These are phyloP conservation scores for Epinephelus coioides DNA, from an alignment of 2,797 vertebrate species.

Conservation along the genomic window DNA sequence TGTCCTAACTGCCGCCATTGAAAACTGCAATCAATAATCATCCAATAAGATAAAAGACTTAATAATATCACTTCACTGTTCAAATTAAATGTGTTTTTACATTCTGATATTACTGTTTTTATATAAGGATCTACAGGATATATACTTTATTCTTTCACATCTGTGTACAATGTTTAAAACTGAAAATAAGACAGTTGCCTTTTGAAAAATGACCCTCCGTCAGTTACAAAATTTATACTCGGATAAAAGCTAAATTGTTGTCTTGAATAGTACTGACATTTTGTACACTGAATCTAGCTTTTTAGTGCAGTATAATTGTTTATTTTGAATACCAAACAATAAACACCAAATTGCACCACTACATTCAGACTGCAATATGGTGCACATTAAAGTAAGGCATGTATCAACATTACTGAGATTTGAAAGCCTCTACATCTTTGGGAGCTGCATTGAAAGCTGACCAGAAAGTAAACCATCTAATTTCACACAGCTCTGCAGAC, in stretches of 20 bases:
- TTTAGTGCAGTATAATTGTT: not conserved
- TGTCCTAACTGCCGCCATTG: too few relatives aligned
- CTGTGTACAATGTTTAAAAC: not conserved
- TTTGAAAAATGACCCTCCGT: not conserved
- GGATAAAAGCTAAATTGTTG: not conserved
- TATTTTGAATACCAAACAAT: not conserved
- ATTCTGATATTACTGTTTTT: not conserved
- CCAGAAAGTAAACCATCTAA: slow-evolving; percentile 35
- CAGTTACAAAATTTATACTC: not conserved
- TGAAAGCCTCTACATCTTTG: slow-evolving; percentile 7
- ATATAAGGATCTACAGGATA: not conserved
- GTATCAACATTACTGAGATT: slow-evolving; percentile 12
- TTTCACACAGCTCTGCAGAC: slow-evolving; percentile 21
- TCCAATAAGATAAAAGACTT: too few relatives aligned
- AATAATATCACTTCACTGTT: too few relatives aligned
- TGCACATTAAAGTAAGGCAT: not conserved
- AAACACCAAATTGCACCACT: not conserved
- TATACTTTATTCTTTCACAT: not conserved
- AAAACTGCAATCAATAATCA: too few relatives aligned
- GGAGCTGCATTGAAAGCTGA: slow-evolving; percentile 21
- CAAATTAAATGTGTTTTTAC: not conserved
- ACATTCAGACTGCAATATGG: not conserved
- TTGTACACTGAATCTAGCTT: not conserved
- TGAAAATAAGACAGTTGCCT: not conserved
- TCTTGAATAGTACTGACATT: not conserved